Evolutionary conservation across 2,797 vertebrate genomes (phyloP), one percentile per base, ranked within the genome.

Genomic region (Lagodon rhomboides): DNA sequence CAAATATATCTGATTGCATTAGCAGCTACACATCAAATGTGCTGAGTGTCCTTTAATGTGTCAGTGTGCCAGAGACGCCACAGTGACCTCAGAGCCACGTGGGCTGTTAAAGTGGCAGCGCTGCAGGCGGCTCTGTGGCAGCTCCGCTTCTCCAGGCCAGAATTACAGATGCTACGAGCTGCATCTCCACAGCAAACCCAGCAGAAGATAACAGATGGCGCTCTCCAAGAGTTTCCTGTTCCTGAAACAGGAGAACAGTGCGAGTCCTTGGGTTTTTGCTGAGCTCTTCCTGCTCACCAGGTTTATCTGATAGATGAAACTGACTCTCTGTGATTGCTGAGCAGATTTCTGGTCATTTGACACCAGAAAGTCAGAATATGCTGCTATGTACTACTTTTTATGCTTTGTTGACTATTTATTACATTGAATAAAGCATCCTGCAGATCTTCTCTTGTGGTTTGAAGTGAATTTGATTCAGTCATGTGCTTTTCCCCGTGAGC

Each of bases 51-150:
- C 82, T 79, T 73, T 82, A 82, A 85, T 76, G 65, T 79, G 53
- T 55, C 55, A 17, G 41, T 38, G 30, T 50, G 25, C 10, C 93
- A 79, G 65, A 84, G 80, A 22, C 47, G 22, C 72, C 63, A 68
- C 90, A 93, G 86, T 92, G 89, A 93, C 80, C 77, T 38, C 30
- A 11, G 75, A 86, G 68, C 85, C 80, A 63, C 88, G 75, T 58
- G 68, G 69, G 50, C 61, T 79, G 67, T 69, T 74, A 54, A 69
- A 78, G 44, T 22, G 65, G 83, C 71, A 41, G 71, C n/a, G 62
- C 80, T 65, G 82, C 84, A 53, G 61, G 25, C 55, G 8, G 70
- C 56, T 77, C 18, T 59, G 13, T 20, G 49, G 30, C 51, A 3
- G 43, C 67, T 77, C 47, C 18, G 79, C 67, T 68, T 63, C 85